phyloP scores from a whole-genome alignment of 2,797 vertebrate species.

The Pachyuromys duprasi region DNA sequence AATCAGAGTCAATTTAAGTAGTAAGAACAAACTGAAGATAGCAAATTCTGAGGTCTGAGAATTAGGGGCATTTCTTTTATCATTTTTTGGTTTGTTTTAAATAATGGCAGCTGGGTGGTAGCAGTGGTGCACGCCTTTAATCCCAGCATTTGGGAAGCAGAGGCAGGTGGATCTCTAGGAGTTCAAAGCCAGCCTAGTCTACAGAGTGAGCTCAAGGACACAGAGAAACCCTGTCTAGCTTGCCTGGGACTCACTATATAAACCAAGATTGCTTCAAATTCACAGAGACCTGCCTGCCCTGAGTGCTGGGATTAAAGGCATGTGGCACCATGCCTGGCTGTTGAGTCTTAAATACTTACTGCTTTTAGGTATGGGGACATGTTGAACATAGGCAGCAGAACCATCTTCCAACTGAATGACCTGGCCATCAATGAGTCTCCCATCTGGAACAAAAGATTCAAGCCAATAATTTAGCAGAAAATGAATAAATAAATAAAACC shows the following conservation, averaged over 20 bases:
- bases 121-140: no score
- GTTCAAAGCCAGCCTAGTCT: no score
- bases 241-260: not conserved
- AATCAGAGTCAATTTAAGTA: slow-evolving; percentile 18
- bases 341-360: slow-evolving; percentile 88
- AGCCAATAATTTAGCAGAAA: slow-evolving; percentile 45
- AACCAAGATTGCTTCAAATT: not conserved
- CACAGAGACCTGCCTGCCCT: not conserved
- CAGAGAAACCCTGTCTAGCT: not conserved
- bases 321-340: not conserved
- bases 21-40: not conserved
- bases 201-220: not conserved
- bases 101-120: no score
- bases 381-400: slow-evolving; percentile 98
- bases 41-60: not conserved
- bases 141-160: no score
- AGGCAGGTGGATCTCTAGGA: no score
- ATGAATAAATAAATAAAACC: slow-evolving; percentile 27
- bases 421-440: slow-evolving; percentile 98
- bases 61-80: not conserved
- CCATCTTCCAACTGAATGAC: slow-evolving; percentile 99
- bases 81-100: no score
- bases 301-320: not conserved
- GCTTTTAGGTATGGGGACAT: slow-evolving; percentile 95
- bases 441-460: slow-evolving; percentile 89